Percentiles rank a stretch among this genome's conserved stretches.
phyloP scores from a whole-genome alignment of 2,888 invertebrate genomes.

The Erpobdella octoculata region DNA sequence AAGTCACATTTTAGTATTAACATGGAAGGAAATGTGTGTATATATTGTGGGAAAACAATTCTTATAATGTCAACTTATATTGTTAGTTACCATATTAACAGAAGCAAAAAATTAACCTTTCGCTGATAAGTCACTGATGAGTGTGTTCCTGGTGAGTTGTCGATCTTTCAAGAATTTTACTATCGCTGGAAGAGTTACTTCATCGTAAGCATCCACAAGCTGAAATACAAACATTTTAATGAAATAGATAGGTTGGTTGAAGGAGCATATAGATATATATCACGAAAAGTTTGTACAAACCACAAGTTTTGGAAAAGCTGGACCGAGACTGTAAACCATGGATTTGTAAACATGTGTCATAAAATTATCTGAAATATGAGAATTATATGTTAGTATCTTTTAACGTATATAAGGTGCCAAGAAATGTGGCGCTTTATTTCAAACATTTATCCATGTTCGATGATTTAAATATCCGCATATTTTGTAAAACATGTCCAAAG shows the following conservation, averaged over 20 bases:
- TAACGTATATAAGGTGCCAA: no score
- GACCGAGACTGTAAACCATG: constrained; percentile 59
- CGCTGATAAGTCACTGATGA: constrained; percentile 14
- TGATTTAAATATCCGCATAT: no score
- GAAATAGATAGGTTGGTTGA: neutral
- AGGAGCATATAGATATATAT: neutral
- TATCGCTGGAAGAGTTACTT: constrained; percentile 11
- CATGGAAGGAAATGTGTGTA: neutral
- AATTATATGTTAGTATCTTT: neutral
- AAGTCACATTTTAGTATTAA: neutral
- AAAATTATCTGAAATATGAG: neutral
- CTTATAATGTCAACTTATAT: neutral
- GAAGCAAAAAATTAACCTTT: constrained; percentile 15
- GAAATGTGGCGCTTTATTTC: no score
- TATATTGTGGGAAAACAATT: neutral
- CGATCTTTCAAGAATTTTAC: constrained; percentile 26
- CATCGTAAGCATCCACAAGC: constrained; percentile 22
- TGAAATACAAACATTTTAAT: neutral
- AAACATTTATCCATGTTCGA: no score
- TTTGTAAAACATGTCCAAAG: no score
- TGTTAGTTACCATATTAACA: no score
- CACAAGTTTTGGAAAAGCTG: constrained; percentile 68
- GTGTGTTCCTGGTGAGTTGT: constrained; percentile 18
- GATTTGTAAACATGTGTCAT: constrained; percentile 7
- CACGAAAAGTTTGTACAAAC: constrained; percentile 35